These are phyloP conservation scores for Heliconius eleuchia DNA, from an alignment of 1,140 invertebrate species.

Conservation along the genomic window DNA sequence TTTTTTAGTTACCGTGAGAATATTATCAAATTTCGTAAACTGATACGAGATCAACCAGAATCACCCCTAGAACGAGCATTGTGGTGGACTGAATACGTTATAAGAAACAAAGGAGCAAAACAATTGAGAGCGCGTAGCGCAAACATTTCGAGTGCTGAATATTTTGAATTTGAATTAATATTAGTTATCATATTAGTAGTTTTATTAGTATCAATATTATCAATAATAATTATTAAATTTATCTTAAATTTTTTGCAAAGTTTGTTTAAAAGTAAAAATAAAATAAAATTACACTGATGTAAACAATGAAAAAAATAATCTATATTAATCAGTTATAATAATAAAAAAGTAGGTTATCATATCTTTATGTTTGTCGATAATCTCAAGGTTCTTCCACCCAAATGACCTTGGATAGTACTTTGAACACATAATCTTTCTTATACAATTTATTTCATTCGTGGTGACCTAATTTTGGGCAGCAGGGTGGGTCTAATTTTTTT, in stretches of 20 bases:
- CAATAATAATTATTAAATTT: neutral
- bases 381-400: neutral
- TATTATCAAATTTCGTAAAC: conserved; percentile 24
- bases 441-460: too few relatives aligned
- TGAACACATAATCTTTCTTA: neutral
- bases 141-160: neutral
- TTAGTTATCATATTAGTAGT: neutral
- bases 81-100: conserved; percentile 8
- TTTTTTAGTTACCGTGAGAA: conserved; percentile 46
- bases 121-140: conserved; percentile 7
- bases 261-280: neutral
- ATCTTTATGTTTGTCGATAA: neutral
- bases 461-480: too few relatives aligned
- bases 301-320: neutral
- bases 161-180: conserved; percentile 3
- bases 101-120: neutral
- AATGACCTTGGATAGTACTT: neutral
- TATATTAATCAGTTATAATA: neutral
- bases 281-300: neutral
- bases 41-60: conserved; percentile 11
- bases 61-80: neutral
- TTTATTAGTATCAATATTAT: neutral
- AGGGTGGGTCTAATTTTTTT: too few relatives aligned
- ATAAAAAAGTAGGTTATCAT: conserved; percentile 3
- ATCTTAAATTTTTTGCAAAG: too few relatives aligned